Conservation (phyloP, 2,797 vertebrate genomes). For the Mus spretus region DNA sequence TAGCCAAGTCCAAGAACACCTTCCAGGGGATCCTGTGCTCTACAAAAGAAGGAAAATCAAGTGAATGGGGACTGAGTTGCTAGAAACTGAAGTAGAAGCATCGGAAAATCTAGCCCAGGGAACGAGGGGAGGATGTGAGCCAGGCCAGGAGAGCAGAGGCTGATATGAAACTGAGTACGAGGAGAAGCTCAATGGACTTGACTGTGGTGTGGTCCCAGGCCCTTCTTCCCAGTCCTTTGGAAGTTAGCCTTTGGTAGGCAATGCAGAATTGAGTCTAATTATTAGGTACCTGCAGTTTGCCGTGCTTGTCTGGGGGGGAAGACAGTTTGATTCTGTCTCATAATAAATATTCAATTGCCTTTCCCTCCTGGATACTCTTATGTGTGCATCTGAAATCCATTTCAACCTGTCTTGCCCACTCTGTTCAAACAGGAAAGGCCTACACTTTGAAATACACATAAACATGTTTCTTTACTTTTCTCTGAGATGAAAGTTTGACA, state of each 20-base stretch:
- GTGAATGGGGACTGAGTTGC: not conserved
- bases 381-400: not conserved
- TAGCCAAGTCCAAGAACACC: not conserved
- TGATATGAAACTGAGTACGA: fast-evolving
- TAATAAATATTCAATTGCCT: not conserved
- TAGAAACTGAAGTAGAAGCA: not conserved
- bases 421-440: not conserved
- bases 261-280: not conserved
- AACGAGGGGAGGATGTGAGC: not conserved
- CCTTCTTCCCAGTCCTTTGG: not conserved
- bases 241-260: not conserved
- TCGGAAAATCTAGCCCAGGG: not conserved
- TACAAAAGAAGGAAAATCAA: not conserved
- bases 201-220: fast-evolving
- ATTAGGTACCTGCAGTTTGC: not conserved
- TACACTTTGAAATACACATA: not conserved
- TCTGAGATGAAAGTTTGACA: not conserved
- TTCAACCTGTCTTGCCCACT: not conserved
- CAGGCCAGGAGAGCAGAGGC: not conserved
- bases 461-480: not conserved
- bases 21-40: not conserved
- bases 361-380: not conserved
- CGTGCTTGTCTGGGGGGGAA: no score
- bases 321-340: not conserved
- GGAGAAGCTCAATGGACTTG: not conserved